phyloP scores from a whole-genome alignment of 2,888 invertebrate species.

The Vandiemenella viatica region DNA sequence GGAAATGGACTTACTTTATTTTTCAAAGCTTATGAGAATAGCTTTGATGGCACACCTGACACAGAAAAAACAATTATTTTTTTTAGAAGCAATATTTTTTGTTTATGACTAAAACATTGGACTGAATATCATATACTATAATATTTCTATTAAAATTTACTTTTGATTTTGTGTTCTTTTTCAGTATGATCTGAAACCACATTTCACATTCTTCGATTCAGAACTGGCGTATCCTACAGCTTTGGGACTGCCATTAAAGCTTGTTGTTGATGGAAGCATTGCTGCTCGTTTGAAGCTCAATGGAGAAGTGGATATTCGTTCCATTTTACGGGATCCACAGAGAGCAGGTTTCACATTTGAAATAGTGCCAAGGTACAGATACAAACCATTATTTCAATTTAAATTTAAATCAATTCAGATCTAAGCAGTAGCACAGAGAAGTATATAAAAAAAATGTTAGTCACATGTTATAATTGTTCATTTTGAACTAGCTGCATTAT shows the following conservation, averaged over 20 bases:
- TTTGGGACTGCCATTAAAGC: conserved; percentile 63
- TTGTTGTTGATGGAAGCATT: conserved; percentile 58
- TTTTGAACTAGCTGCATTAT: no score
- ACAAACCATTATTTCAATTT: background rate
- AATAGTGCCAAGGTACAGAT: conserved; percentile 48
- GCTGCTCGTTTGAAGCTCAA: conserved; percentile 56
- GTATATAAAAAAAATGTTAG: no score
- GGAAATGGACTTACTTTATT: no score
- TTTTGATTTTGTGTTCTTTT: conserved; percentile 8
- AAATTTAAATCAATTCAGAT: background rate
- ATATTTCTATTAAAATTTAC: no score
- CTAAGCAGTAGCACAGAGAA: no score
- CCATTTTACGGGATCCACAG: conserved; percentile 41
- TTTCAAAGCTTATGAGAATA: no score
- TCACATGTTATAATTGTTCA: no score
- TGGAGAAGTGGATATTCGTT: conserved; percentile 55
- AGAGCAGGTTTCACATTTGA: conserved; percentile 51
- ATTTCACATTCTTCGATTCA: conserved; percentile 62
- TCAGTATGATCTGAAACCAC: conserved; percentile 44
- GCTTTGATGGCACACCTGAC: background rate
- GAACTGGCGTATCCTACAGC: conserved; percentile 72
- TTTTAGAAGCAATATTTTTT: background rate
- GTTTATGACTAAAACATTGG: no score
- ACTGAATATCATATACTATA: no score
- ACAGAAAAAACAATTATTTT: background rate